Conservation (phyloP, 2,113 vertebrate species). For the Mirounga angustirostris region DNA sequence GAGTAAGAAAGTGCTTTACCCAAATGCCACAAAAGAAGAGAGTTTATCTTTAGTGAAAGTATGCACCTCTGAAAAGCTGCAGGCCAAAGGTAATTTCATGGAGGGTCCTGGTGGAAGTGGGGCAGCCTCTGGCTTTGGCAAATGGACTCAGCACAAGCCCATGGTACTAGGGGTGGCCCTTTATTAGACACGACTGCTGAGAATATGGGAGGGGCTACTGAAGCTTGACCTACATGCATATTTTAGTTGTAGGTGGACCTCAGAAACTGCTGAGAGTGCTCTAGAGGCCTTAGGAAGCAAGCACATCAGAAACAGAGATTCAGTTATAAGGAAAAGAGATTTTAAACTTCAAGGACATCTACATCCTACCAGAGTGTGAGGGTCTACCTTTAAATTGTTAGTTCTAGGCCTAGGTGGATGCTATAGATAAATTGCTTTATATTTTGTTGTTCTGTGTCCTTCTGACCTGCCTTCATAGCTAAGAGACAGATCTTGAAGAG, state of each 20-base stretch:
- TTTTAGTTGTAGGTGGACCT: neutral
- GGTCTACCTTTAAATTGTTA: neutral
- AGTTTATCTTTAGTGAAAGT: neutral
- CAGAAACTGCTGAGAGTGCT: neutral
- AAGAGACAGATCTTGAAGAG: neutral
- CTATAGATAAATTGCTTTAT: neutral
- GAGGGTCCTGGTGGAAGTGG: neutral
- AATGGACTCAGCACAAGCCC: neutral
- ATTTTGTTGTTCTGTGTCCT: neutral
- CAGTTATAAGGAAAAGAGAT: neutral
- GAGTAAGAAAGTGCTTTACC: neutral
- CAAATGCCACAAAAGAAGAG: neutral
- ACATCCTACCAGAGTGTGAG: neutral
- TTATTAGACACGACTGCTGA: neutral
- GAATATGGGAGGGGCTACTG: neutral
- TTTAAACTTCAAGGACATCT: neutral
- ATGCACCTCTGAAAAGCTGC: neutral
- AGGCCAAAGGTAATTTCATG: neutral
- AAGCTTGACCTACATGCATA: accelerated
- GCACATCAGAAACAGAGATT: neutral
- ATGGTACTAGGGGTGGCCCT: accelerated
- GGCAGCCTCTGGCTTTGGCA: neutral
- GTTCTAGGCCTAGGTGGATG: neutral
- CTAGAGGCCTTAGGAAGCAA: neutral
- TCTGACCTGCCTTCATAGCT: neutral